Evolutionary conservation across 2,888 invertebrate species (phyloP), one percentile per base, ranked within the genome.

Genomic region (Hydraecia micacea): DNA sequence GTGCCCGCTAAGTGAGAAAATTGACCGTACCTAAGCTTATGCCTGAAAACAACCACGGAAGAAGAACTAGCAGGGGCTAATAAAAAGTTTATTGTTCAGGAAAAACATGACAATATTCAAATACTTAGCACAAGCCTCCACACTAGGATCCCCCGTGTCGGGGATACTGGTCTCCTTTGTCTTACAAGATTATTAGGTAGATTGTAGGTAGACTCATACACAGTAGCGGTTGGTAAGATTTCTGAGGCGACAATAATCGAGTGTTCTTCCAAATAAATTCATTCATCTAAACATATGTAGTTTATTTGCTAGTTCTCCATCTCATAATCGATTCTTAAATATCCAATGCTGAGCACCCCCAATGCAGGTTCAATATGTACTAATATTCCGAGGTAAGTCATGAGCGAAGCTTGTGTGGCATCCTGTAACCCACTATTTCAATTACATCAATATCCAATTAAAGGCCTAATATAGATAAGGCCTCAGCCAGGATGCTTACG

Each of bases 391-490:
- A 28, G 77, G 55, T 65, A 21, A 67, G 52, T 6, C 66, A 67
- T 32, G n/a, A 52, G 18, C 18, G 18, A 52, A 67, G 32, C 15
- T 25, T 32, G 32, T 67, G 32, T 78, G 52, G 42, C 66, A 73
- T 62, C 49, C 21, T 8, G 58, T 52, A 25, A 42, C 46, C 67
- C 49, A 62, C 55, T 28, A 32, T 78, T 52, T 60, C 18, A 67
- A 79, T 79, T 67, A 55, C n/a, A 55, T 46, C 46, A 68, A 62
- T 68, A 68, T 68, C 73, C 73, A 73, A 79, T 79, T 79, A 68
- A 8, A 36, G 25, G 42, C 7, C 36, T 52, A 46, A 67, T 75
- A 28, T 42, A 73, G 46, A 79, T 79, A 68, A 62, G 52, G 28
- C 25, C 6, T 5, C 67, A 46, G 36, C 21, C 60, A 52, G n/a